These are phyloP conservation scores for Drosophila malerkotliana DNA, from an alignment of 1,140 invertebrate genomes.

Conservation along the genomic window DNA sequence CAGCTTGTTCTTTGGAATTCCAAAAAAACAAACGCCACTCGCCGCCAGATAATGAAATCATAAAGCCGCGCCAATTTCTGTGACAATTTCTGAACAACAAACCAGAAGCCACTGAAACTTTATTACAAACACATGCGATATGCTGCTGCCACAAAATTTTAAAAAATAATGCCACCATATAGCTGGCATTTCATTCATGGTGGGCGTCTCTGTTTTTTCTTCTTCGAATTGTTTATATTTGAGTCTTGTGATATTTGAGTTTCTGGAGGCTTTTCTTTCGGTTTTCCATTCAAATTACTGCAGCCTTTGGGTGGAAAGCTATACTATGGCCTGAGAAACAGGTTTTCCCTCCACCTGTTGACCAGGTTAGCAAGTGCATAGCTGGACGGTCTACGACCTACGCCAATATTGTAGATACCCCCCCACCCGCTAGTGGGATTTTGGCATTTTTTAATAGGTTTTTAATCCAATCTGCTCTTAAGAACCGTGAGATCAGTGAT, in stretches of 20 bases:
- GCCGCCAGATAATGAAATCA: constrained; percentile 63
- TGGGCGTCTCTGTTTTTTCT: constrained; percentile 58
- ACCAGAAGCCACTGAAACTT: constrained; percentile 26
- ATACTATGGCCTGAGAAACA: constrained; percentile 59
- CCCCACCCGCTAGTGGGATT: constrained; percentile 16
- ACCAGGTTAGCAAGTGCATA: constrained; percentile 57
- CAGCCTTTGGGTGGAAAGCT: constrained; percentile 39
- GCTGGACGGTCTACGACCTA: constrained; percentile 72
- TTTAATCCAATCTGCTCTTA: constrained; percentile 23
- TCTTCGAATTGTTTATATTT: constrained; percentile 58
- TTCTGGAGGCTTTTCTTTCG: constrained; percentile 22
- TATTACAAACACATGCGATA: constrained; percentile 41
- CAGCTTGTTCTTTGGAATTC: constrained; percentile 33
- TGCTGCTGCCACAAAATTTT: neutral
- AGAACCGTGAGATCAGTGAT: neutral
- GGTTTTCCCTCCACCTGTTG: constrained; percentile 65
- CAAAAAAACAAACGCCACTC: constrained; percentile 43
- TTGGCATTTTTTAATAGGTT: constrained; percentile 34
- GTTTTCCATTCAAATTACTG: constrained; percentile 39
- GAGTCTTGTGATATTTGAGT: constrained; percentile 64
- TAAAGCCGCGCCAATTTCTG: constrained; percentile 62
- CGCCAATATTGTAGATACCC: constrained; percentile 45
- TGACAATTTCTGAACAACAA: constrained; percentile 34
- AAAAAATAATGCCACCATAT: constrained; percentile 48
- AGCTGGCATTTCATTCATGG: constrained; percentile 23